Evolutionary conservation across 2,888 invertebrate genomes (phyloP).

Genomic region (Orthosia incerta): DNA sequence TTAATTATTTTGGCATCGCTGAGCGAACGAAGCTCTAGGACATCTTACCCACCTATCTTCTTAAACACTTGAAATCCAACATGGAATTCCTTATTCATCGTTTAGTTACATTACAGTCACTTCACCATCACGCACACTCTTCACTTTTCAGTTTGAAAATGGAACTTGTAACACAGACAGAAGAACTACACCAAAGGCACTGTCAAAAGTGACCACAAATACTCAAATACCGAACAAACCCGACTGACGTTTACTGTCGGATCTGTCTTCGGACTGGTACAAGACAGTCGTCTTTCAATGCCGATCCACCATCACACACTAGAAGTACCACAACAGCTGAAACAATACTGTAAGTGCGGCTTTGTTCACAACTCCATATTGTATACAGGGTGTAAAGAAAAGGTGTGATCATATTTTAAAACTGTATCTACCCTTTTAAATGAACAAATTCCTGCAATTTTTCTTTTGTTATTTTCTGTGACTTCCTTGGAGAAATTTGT

Average conservation of each 20-base stretch:
- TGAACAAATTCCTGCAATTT: too few species aligned
- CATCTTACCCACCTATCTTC: not conserved
- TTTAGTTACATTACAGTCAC: not conserved
- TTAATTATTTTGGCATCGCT: too few species aligned
- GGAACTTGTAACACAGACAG: not conserved
- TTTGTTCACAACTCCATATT: conserved; percentile 9
- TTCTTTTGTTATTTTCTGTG: too few species aligned
- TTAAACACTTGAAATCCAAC: not conserved
- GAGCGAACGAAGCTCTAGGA: not conserved
- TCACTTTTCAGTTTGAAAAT: not conserved
- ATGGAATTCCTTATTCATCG: not conserved
- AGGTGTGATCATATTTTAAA: too few species aligned
- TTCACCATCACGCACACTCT: not conserved
- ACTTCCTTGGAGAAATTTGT: too few species aligned
- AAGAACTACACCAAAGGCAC: too few species aligned
- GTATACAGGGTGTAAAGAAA: not conserved
- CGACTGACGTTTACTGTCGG: not conserved
- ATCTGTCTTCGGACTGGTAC: too few species aligned
- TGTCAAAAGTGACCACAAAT: not conserved
- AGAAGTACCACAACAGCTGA: not conserved
- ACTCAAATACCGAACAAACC: not conserved
- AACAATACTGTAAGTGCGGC: conserved; percentile 8
- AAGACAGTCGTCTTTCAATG: not conserved
- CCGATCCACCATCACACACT: not conserved
- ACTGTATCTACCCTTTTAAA: too few species aligned